Percentiles rank a stretch among this genome's conserved stretches.
These are phyloP conservation scores for Microplitis deprimator DNA, from an alignment of 2,888 invertebrate genomes.

Conservation along the genomic window DNA sequence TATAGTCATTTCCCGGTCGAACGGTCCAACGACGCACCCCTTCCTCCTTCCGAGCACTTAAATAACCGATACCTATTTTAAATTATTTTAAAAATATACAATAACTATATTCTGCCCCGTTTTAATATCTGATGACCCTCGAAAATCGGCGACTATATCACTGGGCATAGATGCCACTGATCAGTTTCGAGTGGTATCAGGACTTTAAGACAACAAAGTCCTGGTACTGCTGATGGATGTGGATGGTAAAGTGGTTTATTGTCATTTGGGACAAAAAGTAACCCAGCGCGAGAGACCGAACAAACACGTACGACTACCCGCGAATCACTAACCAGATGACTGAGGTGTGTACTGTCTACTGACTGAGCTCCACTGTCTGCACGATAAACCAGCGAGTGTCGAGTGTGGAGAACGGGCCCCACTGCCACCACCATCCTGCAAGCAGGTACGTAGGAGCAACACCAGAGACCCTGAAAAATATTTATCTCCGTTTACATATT, in stretches of 20 bases:
- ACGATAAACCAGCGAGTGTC: constrained; percentile 62
- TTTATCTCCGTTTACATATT: not conserved
- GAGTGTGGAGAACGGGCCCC: constrained; percentile 45
- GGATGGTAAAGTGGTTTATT: constrained; percentile 5
- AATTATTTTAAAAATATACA: not conserved
- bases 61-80: not conserved
- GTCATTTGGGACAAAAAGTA: constrained; percentile 20
- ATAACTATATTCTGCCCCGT: not conserved
- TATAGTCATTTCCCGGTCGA: constrained; percentile 80
- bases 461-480: constrained; percentile 22
- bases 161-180: not conserved
- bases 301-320: constrained; percentile 35
- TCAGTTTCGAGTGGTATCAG: not conserved
- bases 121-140: too few species aligned
- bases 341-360: constrained; percentile 62
- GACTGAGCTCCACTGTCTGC: constrained; percentile 65
- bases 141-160: too few species aligned
- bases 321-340: constrained; percentile 61
- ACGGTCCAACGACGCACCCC: constrained; percentile 45
- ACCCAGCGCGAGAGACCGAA: constrained; percentile 11
- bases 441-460: constrained; percentile 30
- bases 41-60: constrained; percentile 26
- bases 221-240: not conserved
- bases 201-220: too few species aligned
- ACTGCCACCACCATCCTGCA: constrained; percentile 44